Evolutionary conservation across 23 tunicate genomes (phyloP), one percentile per base, ranked within the genome.

Genomic region (Clavelina lepadiformis): DNA sequence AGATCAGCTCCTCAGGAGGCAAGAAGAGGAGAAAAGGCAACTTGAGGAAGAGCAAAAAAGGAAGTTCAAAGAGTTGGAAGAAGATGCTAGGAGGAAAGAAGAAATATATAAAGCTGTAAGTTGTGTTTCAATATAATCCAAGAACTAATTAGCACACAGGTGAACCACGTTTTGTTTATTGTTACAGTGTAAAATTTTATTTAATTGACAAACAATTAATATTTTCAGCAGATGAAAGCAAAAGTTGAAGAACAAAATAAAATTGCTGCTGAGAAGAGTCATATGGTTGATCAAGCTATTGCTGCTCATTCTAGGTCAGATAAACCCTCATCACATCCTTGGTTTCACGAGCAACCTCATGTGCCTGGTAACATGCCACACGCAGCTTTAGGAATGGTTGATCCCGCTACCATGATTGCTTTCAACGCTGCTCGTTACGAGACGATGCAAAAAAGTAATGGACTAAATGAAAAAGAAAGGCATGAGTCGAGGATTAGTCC

Each of bases 321-420:
- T n/a, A n/a, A n/a, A n/a, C n/a, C n/a, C n/a, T n/a, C n/a, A n/a
- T n/a, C n/a, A n/a, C n/a, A n/a, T n/a, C n/a, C n/a, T n/a, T n/a
- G n/a, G n/a, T n/a, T n/a, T n/a, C 13, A 15, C 15, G 49, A 8
- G 49, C 49, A 41, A 41, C 49, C 11, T 41, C 49, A 11, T 8
- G 49, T 63, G 18, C 28, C 78, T 1, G 41, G 25, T 33, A 61
- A 34, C 51, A 49, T 63, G 13, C 21, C 61, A 38, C 41, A 46
- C 50, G 63, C 32, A 22, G 65, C 73, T 25, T 68, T 78, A 2
- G 58, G 69, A 35, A 78, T 67, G 84, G 68, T 78, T 25, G 84
- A 78, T 61, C 84, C 84, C 2, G 75, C 84, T 29, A 78, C 84
- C 3, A 68, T 45, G 35, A 19, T 78, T 1, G 84, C 84, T 1